A percentile compares a stretch with the other conserved stretches of the same genome.
Evolutionary conservation across 2,888 invertebrate genomes (phyloP).

Genomic region (Harpalus rubripes): DNA sequence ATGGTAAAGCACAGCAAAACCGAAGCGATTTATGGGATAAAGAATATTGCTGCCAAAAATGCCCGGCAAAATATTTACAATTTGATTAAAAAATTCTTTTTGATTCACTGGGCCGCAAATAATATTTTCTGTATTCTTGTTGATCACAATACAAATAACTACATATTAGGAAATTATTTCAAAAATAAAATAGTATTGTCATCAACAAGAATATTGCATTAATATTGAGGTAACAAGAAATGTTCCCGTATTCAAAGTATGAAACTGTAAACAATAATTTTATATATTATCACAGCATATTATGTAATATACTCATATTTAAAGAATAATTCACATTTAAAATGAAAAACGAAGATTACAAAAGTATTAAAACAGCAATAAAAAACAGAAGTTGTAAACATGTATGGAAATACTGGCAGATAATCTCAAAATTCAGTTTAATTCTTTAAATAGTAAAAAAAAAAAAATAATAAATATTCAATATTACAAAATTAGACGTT

Average conservation of each 20-base stretch:
- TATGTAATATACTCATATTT: slow-evolving; percentile 53
- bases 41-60: slow-evolving; percentile 30
- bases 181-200: slow-evolving; percentile 5
- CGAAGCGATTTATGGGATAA: slow-evolving; percentile 19
- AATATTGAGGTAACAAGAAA: slow-evolving; percentile 27
- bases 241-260: slow-evolving; percentile 24
- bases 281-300: slow-evolving; percentile 54
- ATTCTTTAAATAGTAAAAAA: background rate
- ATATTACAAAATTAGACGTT: background rate
- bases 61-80: slow-evolving; percentile 29
- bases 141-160: slow-evolving; percentile 21
- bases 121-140: slow-evolving; percentile 25
- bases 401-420: slow-evolving; percentile 1
- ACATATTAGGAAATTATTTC: background rate
- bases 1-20: slow-evolving; percentile 45
- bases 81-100: slow-evolving; percentile 28
- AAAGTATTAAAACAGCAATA: slow-evolving; percentile 56
- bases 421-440: background rate
- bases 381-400: slow-evolving; percentile 52
- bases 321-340: slow-evolving; percentile 47
- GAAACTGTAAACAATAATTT: slow-evolving; percentile 50
- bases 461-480: background rate
- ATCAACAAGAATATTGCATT: slow-evolving; percentile 32
- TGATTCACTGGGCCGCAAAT: slow-evolving; percentile 38
- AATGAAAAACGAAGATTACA: slow-evolving; percentile 42